Evolutionary conservation across 2,888 invertebrate genomes (phyloP), one percentile per base, ranked within the genome.

Genomic region (Platycheirus albimanus): DNA sequence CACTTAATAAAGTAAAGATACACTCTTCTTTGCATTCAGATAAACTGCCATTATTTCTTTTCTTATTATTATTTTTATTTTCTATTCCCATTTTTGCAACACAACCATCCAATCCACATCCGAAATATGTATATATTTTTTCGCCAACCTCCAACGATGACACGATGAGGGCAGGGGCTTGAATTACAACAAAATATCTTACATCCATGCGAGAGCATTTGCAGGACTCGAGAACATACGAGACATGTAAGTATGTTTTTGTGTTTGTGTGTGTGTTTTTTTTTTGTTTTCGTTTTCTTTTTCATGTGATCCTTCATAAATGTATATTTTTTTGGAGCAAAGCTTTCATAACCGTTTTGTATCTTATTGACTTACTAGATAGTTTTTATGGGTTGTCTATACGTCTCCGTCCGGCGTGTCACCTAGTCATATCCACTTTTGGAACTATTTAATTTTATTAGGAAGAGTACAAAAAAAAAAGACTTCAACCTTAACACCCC

Each of bases 201-300:
- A 87, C 54, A 91, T 93, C 67, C 90, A 91, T 77, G 87, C 90
- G 58, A 87, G 87, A 45, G 91, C 92, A 28, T 93, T 93, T 87
- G 87, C 86, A 67, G 90, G 90, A 85, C 87, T 92, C 47, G 85
- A 85, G 10, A 87, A 90, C 52, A 89, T 93, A 17, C 85, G 88
- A 70, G 92, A 93, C 86, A 88, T 93, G 93, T 93, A 89, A 92
- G 92, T 91, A 89, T 86, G 28, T 54, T 38, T 51, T 8, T 61
- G n/a, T 43, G 8, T 36, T 45, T n/a, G n/a, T n/a, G n/a, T n/a
- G n/a, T n/a, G n/a, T n/a, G n/a, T n/a, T n/a, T n/a, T n/a, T n/a
- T n/a, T n/a, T n/a, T n/a, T n/a, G n/a, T n/a, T n/a, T n/a, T n/a
- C n/a, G n/a, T n/a, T n/a, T n/a, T 11, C 54, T 3, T 64, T 61